A percentile compares a stretch with the other conserved stretches of the same genome.
These are phyloP conservation scores for Falco naumanni DNA, from an alignment of 2,797 vertebrate genomes.

Conservation along the genomic window DNA sequence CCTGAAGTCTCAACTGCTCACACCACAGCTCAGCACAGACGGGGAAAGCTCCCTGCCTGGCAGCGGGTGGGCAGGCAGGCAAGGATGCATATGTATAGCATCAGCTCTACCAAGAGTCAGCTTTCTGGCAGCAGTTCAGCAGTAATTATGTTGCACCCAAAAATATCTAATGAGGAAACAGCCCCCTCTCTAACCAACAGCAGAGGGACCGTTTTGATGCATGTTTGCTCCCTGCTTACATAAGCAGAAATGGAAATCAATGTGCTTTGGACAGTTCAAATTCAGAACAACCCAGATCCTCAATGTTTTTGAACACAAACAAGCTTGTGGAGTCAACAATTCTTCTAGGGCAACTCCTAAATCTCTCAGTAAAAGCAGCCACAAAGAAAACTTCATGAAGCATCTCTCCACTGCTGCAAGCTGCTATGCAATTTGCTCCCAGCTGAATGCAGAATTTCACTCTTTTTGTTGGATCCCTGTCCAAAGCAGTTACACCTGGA, in stretches of 20 bases:
- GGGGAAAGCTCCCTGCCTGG: not conserved
- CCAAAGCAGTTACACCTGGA: conserved; percentile 36
- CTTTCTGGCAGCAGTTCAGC: not conserved
- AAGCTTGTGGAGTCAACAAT: not conserved
- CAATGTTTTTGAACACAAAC: not conserved
- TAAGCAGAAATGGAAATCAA: not conserved
- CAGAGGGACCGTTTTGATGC: not conserved
- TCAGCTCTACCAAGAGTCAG: not conserved
- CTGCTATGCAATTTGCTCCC: not conserved
- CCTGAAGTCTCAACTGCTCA: accelerated
- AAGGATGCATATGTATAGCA: accelerated
- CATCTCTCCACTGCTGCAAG: not conserved
- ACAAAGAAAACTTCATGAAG: not conserved
- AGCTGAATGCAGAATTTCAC: not conserved
- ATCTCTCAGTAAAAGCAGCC: not conserved
- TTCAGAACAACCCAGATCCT: not conserved
- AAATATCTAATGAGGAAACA: not conserved
- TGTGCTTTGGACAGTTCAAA: not conserved
- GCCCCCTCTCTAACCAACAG: not conserved
- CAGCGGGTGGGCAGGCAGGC: not conserved
- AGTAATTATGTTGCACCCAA: not conserved
- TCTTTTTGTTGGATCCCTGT: not conserved
- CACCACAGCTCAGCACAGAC: not conserved
- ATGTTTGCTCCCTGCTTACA: not conserved
- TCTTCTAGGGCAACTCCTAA: not conserved